Conservation (phyloP, 2,797 vertebrate species). For the Chaunax sp. region DNA sequence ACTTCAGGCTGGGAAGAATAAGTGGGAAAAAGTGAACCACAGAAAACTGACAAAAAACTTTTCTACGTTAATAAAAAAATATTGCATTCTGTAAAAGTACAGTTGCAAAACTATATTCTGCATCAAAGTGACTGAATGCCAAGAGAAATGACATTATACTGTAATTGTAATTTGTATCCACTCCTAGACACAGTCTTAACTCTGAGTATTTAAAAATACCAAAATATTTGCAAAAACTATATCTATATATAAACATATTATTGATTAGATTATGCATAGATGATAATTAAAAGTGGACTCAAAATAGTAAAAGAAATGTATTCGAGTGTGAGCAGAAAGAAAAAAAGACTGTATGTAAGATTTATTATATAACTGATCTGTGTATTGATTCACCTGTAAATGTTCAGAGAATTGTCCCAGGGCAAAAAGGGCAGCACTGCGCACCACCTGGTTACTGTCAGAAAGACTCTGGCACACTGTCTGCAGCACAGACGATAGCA, state of each 20-base stretch:
- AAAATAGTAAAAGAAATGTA: too few species aligned
- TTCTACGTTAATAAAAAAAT: not conserved
- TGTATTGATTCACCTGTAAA: constrained; percentile 85
- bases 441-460: constrained; percentile 88
- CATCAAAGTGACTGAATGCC: not conserved
- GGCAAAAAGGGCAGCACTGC: constrained; percentile 89
- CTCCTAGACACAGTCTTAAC: not conserved
- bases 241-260: not conserved
- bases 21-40: not conserved
- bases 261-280: too few species aligned
- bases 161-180: not conserved
- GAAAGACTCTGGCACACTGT: constrained; percentile 87
- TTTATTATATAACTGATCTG: too few species aligned
- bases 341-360: too few species aligned
- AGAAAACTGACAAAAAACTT: not conserved
- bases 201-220: not conserved
- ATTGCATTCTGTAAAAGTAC: not conserved
- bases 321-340: not conserved
- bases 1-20: constrained; percentile 86
- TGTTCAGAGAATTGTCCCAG: constrained; percentile 93
- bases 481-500: constrained; percentile 87
- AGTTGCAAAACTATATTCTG: not conserved
- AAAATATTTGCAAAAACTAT: not conserved
- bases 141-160: not conserved
- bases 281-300: too few species aligned